A percentile compares a stretch with the other conserved stretches of the same genome.
phyloP scores from a whole-genome alignment of 2,888 invertebrate species.

The Aproaerema taeniolella region DNA sequence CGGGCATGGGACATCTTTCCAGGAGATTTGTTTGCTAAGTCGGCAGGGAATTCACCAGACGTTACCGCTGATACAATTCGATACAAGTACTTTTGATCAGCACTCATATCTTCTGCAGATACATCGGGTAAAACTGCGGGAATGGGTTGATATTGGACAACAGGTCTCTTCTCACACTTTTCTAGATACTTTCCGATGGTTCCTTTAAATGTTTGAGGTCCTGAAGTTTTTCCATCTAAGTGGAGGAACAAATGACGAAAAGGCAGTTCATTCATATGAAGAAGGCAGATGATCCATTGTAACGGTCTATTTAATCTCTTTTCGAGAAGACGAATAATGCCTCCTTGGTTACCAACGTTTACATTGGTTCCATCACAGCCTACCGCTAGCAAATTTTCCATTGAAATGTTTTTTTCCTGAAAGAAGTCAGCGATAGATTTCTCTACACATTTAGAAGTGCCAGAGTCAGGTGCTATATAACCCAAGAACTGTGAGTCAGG shows the following conservation, averaged over 20 bases:
- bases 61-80: slow-evolving; percentile 11
- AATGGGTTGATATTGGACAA: background rate
- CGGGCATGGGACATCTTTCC: slow-evolving; percentile 19
- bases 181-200: slow-evolving; percentile 13
- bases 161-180: background rate
- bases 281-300: slow-evolving; percentile 4
- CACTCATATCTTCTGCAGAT: background rate
- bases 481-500: slow-evolving; percentile 10
- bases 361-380: slow-evolving; percentile 4
- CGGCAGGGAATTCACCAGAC: slow-evolving; percentile 10
- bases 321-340: slow-evolving; percentile 7
- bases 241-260: slow-evolving; percentile 4
- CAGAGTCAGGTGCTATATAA: slow-evolving; percentile 10
- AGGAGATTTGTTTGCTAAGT: slow-evolving; percentile 15
- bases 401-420: background rate
- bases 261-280: slow-evolving; percentile 1
- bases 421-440: background rate
- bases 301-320: slow-evolving; percentile 6
- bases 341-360: slow-evolving; percentile 6
- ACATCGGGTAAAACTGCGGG: background rate
- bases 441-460: slow-evolving; percentile 8
- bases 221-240: slow-evolving; percentile 21
- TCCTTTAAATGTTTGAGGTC: slow-evolving; percentile 17
- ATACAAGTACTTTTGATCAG: background rate
- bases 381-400: background rate